These are phyloP conservation scores for Emydocephalus ijimae DNA, from an alignment of 2,113 vertebrate genomes.

Conservation along the genomic window DNA sequence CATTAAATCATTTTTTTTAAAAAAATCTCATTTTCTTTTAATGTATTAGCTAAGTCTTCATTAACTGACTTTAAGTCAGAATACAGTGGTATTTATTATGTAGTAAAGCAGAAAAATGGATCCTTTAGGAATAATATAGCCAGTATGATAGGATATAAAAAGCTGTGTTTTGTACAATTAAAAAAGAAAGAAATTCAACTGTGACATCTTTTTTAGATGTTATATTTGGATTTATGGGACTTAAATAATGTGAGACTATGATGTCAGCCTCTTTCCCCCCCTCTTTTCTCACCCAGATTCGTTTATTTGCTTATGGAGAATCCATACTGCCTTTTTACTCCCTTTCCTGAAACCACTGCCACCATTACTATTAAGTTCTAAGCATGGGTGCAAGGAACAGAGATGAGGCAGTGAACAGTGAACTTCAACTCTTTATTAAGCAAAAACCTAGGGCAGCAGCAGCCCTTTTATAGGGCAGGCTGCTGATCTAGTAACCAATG, in stretches of 20 bases:
- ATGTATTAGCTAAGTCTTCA: not conserved
- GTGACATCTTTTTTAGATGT: not conserved
- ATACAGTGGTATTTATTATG: not conserved
- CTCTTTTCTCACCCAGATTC: not conserved
- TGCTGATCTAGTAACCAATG: no score
- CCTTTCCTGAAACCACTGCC: not conserved
- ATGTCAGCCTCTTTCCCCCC: not conserved
- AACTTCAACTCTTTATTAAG: no score
- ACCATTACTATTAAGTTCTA: not conserved
- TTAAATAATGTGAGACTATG: not conserved
- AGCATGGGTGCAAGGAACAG: no score
- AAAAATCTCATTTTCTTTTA: not conserved
- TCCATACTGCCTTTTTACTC: not conserved
- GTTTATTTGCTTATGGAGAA: conserved; percentile 41
- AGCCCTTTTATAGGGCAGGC: no score
- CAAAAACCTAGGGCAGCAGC: no score
- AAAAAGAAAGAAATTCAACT: not conserved
- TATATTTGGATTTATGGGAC: not conserved
- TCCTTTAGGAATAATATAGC: not conserved
- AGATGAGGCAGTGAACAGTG: no score
- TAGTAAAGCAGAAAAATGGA: not conserved
- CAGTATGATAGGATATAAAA: not conserved
- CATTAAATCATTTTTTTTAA: not conserved
- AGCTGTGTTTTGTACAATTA: not conserved
- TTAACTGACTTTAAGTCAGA: not conserved